A percentile compares a stretch with the other conserved stretches of the same genome.
phyloP scores from a whole-genome alignment of 2,797 vertebrate species.

The Takifugu rubripes region DNA sequence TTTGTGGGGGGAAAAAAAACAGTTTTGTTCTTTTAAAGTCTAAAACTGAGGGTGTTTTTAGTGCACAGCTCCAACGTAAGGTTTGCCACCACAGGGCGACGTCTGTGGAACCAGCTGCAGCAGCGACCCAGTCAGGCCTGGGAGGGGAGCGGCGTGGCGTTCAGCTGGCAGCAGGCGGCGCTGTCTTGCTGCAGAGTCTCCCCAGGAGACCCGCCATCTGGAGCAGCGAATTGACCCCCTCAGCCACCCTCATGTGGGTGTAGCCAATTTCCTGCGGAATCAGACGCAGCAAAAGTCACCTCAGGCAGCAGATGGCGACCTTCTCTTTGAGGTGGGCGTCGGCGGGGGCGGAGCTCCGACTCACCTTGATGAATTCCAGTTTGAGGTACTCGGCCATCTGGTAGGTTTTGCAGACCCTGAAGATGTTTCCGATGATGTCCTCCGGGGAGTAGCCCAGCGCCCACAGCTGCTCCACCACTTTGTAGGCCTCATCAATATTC shows the following conservation, averaged over 20 bases:
- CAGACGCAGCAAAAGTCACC: not conserved
- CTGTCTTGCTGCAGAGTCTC: conserved; percentile 88
- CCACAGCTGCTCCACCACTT: conserved; percentile 94
- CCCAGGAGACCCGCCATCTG: conserved; percentile 94
- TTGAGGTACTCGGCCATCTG: conserved; percentile 96
- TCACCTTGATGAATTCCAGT: conserved; percentile 96
- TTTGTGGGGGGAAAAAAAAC: too few relatives aligned
- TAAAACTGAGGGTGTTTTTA: not conserved
- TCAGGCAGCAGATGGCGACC: not conserved
- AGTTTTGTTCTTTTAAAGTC: not conserved
- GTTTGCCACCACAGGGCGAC: not conserved
- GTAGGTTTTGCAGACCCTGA: conserved; percentile 96
- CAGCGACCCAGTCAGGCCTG: not conserved
- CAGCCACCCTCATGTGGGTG: conserved; percentile 90
- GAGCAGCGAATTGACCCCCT: conserved; percentile 92
- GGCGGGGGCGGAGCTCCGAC: not conserved
- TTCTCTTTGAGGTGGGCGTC: not conserved
- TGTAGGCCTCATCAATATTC: conserved; percentile 89
- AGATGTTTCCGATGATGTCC: conserved; percentile 95
- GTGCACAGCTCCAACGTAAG: too few relatives aligned
- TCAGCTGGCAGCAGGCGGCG: conserved; percentile 70
- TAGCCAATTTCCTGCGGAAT: conserved; percentile 91
- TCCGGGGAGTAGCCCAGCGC: conserved; percentile 92
- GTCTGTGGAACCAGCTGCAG: not conserved
- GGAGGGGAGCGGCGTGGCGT: not conserved